Evolutionary conservation across 2,113 vertebrate species (phyloP).

Genomic region (Oceanodroma tethys): DNA sequence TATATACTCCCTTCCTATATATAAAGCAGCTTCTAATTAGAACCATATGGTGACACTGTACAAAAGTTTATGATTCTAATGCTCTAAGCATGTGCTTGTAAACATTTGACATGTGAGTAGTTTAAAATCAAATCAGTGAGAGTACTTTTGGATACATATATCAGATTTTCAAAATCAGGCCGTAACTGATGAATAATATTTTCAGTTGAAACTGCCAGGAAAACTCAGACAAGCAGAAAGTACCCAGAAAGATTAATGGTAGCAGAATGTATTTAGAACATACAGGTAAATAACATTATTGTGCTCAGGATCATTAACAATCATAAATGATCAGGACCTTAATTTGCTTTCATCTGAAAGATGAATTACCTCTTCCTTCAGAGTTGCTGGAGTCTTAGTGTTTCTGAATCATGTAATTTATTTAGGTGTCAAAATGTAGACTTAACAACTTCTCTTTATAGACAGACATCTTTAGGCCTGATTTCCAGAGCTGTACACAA

Average conservation of each 20-base stretch:
- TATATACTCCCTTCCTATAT: not conserved
- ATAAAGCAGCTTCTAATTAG: not conserved
- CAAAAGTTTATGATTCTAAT: not conserved
- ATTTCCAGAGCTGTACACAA: not conserved
- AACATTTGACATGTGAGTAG: not conserved
- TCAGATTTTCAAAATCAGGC: not conserved
- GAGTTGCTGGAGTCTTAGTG: not conserved
- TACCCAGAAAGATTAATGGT: not conserved
- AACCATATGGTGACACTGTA: not conserved
- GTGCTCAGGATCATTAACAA: not conserved
- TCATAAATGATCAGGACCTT: not conserved
- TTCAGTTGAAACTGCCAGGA: not conserved
- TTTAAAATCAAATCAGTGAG: not conserved
- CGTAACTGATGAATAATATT: not conserved
- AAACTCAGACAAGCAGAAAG: constrained; percentile 10
- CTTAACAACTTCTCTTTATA: not conserved
- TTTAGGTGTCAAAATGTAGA: not conserved
- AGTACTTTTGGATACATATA: not conserved
- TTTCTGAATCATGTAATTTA: not conserved
- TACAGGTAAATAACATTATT: not conserved
- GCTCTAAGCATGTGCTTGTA: not conserved
- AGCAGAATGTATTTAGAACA: not conserved
- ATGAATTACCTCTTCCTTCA: not conserved
- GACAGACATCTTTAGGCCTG: not conserved
- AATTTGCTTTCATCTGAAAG: not conserved